Evolutionary conservation across 2,888 invertebrate species (phyloP), one percentile per base, ranked within the genome.

Genomic region (Nomada ferruginata): DNA sequence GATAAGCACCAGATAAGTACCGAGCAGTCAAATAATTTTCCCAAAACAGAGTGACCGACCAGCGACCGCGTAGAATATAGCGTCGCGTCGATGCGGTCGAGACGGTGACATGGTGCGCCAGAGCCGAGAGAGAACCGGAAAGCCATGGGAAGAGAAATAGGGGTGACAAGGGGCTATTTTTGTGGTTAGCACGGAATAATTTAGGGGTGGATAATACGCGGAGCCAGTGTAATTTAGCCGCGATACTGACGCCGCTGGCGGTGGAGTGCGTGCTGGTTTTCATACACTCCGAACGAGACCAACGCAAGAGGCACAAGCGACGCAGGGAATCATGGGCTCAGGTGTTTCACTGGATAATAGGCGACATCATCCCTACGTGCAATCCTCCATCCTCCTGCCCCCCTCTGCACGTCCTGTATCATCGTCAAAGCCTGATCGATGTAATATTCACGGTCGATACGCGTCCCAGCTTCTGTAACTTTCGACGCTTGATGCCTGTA

Each of bases 371-470:
- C 89, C 74, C 88, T 85, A 84, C 83, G 76, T 73, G 75, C 66
- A 72, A 60, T 74, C 76, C 65, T 52, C 68, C 44, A 44, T 63
- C 55, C 71, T 52, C 50, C 76, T 47, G 13, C 75, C 36, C 29
- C 4, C 36, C 36, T 36, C 36, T 36, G 36, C 36, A 7, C 36
- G 36, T 5, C 36, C 36, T 59, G 73, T 76, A 79, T 90, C 88
- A 85, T 91, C 91, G 91, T 93, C 92, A 91, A 91, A 90, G 84
- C 83, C 90, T 93, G 92, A 92, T 93, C 92, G 92, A 93, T 92
- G 91, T 92, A 91, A 93, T 92, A 91, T 91, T 90, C 90, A 87
- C 89, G 85, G 86, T 87, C 86, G 86, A 87, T 88, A 84, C 89
- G 81, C 84, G 77, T 84, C 82, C 77, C 82, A 79, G 81, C 87